Base-by-base conservation (phyloP, 2,888 invertebrate genomes). In the Eilema griseolum region DNA sequence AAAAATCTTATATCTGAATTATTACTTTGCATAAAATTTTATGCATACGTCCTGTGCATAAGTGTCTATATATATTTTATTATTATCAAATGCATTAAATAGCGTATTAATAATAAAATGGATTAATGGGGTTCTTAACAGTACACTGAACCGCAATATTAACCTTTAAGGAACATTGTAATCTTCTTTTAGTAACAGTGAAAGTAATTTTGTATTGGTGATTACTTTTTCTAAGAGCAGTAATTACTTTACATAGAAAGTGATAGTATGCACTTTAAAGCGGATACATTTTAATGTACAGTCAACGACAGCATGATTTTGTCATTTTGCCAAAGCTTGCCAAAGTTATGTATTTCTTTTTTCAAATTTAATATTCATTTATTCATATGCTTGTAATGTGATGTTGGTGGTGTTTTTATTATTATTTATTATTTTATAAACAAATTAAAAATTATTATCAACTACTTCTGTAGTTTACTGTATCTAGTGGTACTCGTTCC, bases 91-190 rank as follows among this genome's bases (percentile, higher is more conserved):
- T 73, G 70, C 57, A 80, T 78, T 67, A 72, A 41, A 77, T 70
- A 75, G 67, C 63, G 8, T 56, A 74, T 67, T 59, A 77, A 73
- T 26, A 70, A 66, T 76, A 76, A 76, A 76, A 74, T 72, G 72
- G 60, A 76, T 75, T 79, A 79, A 81, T 71, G 72, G 72, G 56
- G 67, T 62, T 61, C 60, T 81, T 75, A 73, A 74, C 75, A 67
- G 73, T 59, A 56, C 66, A 64, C 60, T 72, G 72, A 75, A 76
- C 83, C 69, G 74, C 61, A 67, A 73, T 79, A 79, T 77, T 75
- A 59, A 69, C 64, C 73, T 71, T 73, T 69, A 69, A 71, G 59
- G 60, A 70, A 37, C 26, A 69, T 69, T 33, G 70, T 74, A 67
- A 74, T 69, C 66, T 71, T 72, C 57, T 70, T 61, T 57, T n/a